Conservation (phyloP, 2,888 invertebrate species). For the Trichopoda pennipes region DNA sequence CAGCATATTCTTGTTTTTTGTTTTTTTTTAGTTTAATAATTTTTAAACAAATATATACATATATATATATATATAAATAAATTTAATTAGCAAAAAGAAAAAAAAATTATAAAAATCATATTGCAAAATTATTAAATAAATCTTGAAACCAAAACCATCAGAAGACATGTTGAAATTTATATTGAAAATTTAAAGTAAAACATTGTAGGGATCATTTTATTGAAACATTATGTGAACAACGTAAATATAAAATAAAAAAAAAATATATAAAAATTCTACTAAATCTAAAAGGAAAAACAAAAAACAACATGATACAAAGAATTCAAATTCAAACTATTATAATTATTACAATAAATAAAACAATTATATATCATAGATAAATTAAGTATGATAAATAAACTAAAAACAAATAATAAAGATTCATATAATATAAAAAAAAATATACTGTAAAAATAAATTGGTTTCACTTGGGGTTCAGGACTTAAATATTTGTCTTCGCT, state of each 20-base stretch:
- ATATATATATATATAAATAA: slow-evolving; percentile 36
- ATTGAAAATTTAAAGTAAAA: slow-evolving; percentile 44
- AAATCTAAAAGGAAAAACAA: slow-evolving; percentile 64
- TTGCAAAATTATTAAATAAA: slow-evolving; percentile 31
- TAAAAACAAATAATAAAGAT: slow-evolving; percentile 64
- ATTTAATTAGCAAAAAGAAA: slow-evolving; percentile 29
- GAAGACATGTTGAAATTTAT: slow-evolving; percentile 38
- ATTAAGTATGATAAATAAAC: slow-evolving; percentile 68
- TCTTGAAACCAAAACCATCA: slow-evolving; percentile 31
- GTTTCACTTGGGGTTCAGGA: slow-evolving; percentile 12
- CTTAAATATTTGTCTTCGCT: neutral
- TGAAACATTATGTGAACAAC: slow-evolving; percentile 62
- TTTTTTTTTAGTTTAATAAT: slow-evolving; percentile 66
- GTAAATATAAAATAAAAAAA: slow-evolving; percentile 57
- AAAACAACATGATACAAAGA: slow-evolving; percentile 69
- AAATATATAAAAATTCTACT: slow-evolving; percentile 67
- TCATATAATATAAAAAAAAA: slow-evolving; percentile 63
- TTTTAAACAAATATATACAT: slow-evolving; percentile 55
- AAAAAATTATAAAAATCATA: slow-evolving; percentile 37
- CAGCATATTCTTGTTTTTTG: slow-evolving; percentile 67
- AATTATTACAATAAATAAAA: slow-evolving; percentile 60
- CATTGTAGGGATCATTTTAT: slow-evolving; percentile 69
- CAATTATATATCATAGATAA: slow-evolving; percentile 64
- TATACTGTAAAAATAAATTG: slow-evolving; percentile 45
- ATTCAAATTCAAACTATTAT: slow-evolving; percentile 71